Conservation (phyloP, 2,888 invertebrate species). For the Eilema griseolum region DNA sequence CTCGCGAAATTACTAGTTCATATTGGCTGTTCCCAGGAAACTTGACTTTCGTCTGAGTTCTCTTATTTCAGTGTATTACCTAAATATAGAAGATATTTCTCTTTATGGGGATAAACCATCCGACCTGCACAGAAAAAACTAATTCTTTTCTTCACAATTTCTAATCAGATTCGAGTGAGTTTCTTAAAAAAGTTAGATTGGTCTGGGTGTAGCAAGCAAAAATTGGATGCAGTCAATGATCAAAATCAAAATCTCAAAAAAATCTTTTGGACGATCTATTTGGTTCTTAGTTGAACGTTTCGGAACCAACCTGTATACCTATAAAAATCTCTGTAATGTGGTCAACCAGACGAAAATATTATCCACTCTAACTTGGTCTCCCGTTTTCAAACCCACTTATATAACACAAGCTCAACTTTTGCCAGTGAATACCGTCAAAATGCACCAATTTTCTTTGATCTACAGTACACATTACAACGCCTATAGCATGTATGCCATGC, state of each 20-base stretch:
- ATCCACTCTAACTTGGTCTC: conserved; percentile 6
- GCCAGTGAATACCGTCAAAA: not conserved
- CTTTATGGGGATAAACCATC: no score
- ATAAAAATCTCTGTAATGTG: conserved; percentile 1
- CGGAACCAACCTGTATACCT: not conserved
- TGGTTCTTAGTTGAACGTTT: not conserved
- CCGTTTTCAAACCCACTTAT: not conserved
- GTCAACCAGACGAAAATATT: conserved; percentile 14
- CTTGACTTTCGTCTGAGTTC: no score
- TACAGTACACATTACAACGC: not conserved
- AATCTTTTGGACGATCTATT: not conserved
- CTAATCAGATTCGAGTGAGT: no score
- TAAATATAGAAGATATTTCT: no score
- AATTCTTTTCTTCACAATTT: no score
- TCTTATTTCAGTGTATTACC: no score
- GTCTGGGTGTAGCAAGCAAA: no score
- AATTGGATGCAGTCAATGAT: no score
- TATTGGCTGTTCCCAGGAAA: no score
- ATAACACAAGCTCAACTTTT: conserved; percentile 3
- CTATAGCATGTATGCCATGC: not conserved
- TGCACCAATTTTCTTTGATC: conserved; percentile 11
- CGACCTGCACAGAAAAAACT: no score
- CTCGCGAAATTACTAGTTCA: no score
- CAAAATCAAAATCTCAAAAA: not conserved
- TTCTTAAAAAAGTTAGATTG: no score